Base-by-base conservation (phyloP, 2,113 vertebrate species). In the Oophaga pumilio region DNA sequence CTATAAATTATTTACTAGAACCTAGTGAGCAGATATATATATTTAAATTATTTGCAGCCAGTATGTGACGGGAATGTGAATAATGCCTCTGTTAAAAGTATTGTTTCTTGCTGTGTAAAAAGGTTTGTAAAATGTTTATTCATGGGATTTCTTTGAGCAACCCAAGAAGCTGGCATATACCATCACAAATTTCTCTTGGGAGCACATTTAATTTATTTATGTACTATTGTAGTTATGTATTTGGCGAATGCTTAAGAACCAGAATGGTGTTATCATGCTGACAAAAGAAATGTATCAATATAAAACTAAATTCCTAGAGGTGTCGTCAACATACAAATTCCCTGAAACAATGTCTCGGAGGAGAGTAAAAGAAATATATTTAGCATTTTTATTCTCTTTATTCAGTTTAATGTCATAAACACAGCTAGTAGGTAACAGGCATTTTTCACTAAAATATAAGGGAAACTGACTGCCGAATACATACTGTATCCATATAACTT, bases 281-380 rank as follows among this genome's bases (percentile, higher is more conserved):
- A 88, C 86, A 88, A 83, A 88, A 88, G 78, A 83, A 83, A 88
- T 88, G 50, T 88, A 83, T 83, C 86, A 88, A 74, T 76, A 88
- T 88, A 88, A 88, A 88, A 76, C 59, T 68, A 62, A 66, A 83
- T 88, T 82, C 86, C 86, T 83, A 88, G 60, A 76, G 86, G 80
- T 88, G 59, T 88, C 86, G 28, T 88, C 56, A 82, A 82, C 68
- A 82, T 43, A 82, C 86, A 87, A 76, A 88, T 83, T 76, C 56
- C 68, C 59, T 83, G 80, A 64, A 88, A 83, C 86, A 83, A 53
- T 83, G 86, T 88, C 86, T 88, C 86, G 4, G 49, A 88, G 80
- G 69, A 88, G 15, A 83, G 43, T 22, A 68, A 62, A 64, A 64
- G 66, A 88, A 88, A 88, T 88, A 82, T 74, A 87, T 82, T 87